phyloP scores from a whole-genome alignment of 2,113 vertebrate genomes.

The Tragelaphus buxtoni region DNA sequence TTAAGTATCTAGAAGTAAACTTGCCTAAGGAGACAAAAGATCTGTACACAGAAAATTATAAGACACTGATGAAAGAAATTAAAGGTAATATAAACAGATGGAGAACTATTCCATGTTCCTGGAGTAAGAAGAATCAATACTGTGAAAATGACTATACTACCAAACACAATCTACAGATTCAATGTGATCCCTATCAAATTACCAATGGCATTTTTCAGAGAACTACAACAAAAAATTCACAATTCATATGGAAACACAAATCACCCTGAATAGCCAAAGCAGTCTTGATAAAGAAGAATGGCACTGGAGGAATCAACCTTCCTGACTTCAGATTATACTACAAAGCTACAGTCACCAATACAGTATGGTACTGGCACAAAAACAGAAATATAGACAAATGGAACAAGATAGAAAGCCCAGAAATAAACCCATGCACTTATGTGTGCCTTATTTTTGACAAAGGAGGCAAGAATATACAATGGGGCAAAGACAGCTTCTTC shows the following conservation, averaged over 20 bases:
- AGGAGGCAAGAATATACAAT: not conserved
- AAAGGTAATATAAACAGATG: not conserved
- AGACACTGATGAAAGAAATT: not conserved
- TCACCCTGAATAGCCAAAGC: not conserved
- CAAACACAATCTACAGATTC: not conserved
- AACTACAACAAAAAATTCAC: not conserved
- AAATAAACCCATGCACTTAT: not conserved
- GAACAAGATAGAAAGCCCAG: not conserved
- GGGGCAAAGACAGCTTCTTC: not conserved
- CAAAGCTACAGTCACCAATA: not conserved
- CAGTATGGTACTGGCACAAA: not conserved
- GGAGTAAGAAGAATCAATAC: not conserved
- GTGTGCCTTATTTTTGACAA: not conserved
- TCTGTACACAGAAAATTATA: not conserved
- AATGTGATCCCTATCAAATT: not conserved
- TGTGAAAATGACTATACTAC: not conserved
- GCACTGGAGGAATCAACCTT: not conserved
- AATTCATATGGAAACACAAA: not conserved
- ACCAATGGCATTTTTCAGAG: not conserved
- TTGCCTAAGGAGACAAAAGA: not conserved
- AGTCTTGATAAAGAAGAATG: not conserved
- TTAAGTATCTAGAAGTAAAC: not conserved
- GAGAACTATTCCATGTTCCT: not conserved
- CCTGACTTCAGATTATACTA: not conserved
- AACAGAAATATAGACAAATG: not conserved